Base-by-base conservation (phyloP, 2,113 vertebrate genomes). In the Poeciliopsis retropinna region DNA sequence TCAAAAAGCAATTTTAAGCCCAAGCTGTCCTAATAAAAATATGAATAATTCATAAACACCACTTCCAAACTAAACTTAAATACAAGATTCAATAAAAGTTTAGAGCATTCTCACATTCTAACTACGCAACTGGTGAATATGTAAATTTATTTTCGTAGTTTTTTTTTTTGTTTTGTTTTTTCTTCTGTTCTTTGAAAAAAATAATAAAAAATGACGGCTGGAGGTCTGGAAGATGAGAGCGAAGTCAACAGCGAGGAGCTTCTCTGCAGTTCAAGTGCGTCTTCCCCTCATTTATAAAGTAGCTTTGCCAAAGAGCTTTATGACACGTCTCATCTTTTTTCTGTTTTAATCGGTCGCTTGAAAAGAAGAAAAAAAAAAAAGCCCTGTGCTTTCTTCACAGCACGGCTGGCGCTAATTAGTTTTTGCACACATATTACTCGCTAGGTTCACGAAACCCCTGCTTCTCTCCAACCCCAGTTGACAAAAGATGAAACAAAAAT, bases 381-480 rank as follows among this genome's bases (percentile, higher is more conserved):
- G 64, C 73, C 64, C 67, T 32, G 37, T 77, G 82, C 84, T 87
- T 82, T 79, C 67, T 57, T 84, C 87, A 57, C 91, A 90, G 91
- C 86, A 79, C 81, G 86, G 70, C 80, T 89, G 84, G 28, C 22
- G n/a, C 86, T 91, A 92, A 92, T 93, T 91, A 92, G 87, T 74
- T 79, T 37, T 85, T 76, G 76, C 74, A 70, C 79, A 79, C 72
- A 72, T 44, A 83, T 90, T 86, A 86, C 82, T 84, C 87, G 84
- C 15, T 37, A 84, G 86, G 76, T 85, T 62, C 67, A n/a, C 65
- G 66, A 86, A 87, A 78, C 51, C 82, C 71, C 62, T 84, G 82
- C 84, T 77, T 73, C 74, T 64, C 71, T 72, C 82, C 51, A 54
- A 81, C 79, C 3, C 67, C 72, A 77, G 83, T 72, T 57, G 54